Evolutionary conservation across 2,113 vertebrate species (phyloP).

Genomic region (Regulus satrapa): DNA sequence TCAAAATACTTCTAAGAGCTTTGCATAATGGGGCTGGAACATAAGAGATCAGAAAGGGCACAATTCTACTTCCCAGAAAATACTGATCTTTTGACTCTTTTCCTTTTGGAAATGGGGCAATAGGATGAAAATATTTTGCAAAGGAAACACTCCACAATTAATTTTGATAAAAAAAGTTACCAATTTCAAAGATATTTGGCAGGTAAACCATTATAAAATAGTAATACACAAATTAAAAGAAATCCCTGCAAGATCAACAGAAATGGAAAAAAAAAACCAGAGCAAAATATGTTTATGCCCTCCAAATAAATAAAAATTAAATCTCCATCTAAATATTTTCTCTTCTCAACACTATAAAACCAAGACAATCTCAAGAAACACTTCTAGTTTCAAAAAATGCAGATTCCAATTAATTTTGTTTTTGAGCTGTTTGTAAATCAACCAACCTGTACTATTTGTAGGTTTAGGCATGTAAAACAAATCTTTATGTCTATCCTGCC

Average conservation of each 20-base stretch:
- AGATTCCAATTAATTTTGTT: background rate
- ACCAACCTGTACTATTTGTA: background rate
- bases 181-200: background rate
- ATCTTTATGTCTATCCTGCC: background rate
- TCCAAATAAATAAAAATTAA: background rate
- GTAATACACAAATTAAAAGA: background rate
- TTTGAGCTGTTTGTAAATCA: background rate
- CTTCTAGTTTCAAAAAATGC: background rate
- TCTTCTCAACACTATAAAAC: background rate
- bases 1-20: background rate
- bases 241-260: background rate
- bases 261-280: background rate
- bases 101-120: background rate
- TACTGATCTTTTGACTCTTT: background rate
- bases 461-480: background rate
- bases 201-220: background rate
- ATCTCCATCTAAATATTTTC: background rate
- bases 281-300: background rate
- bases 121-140: background rate
- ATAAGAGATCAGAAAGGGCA: background rate
- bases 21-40: background rate
- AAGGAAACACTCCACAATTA: background rate
- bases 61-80: background rate
- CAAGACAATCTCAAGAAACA: background rate
- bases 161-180: background rate